Evolutionary conservation across 2,888 invertebrate species (phyloP), one percentile per base, ranked within the genome.

Genomic region (Nomada hirtipes): DNA sequence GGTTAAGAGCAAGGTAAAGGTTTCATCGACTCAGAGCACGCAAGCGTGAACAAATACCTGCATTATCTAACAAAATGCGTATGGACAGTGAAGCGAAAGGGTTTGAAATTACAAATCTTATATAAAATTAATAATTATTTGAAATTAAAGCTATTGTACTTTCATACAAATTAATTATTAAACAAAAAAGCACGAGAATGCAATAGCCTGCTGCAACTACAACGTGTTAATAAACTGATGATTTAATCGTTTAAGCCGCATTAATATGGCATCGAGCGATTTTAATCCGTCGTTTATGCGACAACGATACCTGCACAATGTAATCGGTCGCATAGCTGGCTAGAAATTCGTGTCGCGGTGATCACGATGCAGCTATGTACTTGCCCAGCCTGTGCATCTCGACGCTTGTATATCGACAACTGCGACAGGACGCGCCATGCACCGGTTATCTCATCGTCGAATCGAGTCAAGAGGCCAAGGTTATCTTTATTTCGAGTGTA

Each of bases 391-490:
- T 57, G 67, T 61, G 52, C 68, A 59, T 52, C 42, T 64, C 29
- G 63, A 29, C 13, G 53, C 23, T 47, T 11, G 55, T 65, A n/a
- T 69, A 74, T 79, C 73, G 82, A 79, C 74, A 65, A 65, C 52
- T 81, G 82, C 79, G 80, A 78, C 82, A 82, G 47, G 52, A 57
- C 63, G 60, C n/a, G 78, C 44, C 59, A 36, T 79, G 83, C 80
- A 71, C 53, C 69, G 55, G 79, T 75, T 72, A 76, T 63, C 55
- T 81, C 71, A 72, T 73, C 65, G 73, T 63, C 70, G 80, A 75
- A 81, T 70, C 74, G 74, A 83, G 83, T 78, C 83, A 86, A 87
- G 73, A 42, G 86, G 83, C 83, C 88, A 90, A 90, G 88, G 89
- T 84, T 83, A 73, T 72, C 78, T 86, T 83, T 82, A 78, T 86